phyloP scores from a whole-genome alignment of 2,888 invertebrate species.

The Bimastos eiseni region DNA sequence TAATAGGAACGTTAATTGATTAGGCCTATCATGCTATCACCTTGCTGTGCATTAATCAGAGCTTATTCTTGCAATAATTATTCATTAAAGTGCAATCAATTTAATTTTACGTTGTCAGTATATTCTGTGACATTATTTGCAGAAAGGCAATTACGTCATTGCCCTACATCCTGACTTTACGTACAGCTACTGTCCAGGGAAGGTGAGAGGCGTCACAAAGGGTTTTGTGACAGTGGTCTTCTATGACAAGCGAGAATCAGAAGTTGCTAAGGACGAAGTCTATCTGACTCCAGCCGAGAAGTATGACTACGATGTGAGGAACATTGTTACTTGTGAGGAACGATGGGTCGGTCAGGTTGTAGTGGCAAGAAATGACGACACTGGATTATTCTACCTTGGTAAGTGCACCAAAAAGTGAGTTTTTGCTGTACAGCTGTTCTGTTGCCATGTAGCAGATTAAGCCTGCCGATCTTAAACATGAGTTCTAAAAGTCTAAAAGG shows the following conservation, averaged over 20 bases:
- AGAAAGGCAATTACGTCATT: constrained; percentile 50
- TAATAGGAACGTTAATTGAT: too few relatives aligned
- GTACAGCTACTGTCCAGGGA: constrained; percentile 55
- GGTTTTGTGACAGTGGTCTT: constrained; percentile 47
- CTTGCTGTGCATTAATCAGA: neutral
- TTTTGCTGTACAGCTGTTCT: neutral
- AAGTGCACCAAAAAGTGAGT: constrained; percentile 9
- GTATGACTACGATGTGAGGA: constrained; percentile 52
- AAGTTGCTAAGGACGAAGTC: constrained; percentile 48
- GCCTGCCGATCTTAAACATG: neutral
- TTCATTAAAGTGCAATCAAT: neutral
- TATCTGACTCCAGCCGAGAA: constrained; percentile 48
- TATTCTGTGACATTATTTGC: constrained; percentile 32
- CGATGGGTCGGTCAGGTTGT: constrained; percentile 53
- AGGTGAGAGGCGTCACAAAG: constrained; percentile 45
- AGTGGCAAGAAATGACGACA: constrained; percentile 51
- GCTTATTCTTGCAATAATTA: neutral
- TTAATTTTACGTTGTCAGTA: neutral
- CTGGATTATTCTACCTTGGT: constrained; percentile 52
- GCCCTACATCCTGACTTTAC: constrained; percentile 53
- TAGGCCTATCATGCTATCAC: too few relatives aligned
- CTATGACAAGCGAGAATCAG: constrained; percentile 50
- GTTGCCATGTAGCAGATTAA: neutral
- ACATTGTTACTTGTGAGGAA: constrained; percentile 51
- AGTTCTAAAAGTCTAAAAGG: neutral